A percentile compares a stretch with the other conserved stretches of the same genome.
These are phyloP conservation scores for Trichomycterus rosablanca DNA, from an alignment of 2,113 vertebrate species.

Conservation along the genomic window DNA sequence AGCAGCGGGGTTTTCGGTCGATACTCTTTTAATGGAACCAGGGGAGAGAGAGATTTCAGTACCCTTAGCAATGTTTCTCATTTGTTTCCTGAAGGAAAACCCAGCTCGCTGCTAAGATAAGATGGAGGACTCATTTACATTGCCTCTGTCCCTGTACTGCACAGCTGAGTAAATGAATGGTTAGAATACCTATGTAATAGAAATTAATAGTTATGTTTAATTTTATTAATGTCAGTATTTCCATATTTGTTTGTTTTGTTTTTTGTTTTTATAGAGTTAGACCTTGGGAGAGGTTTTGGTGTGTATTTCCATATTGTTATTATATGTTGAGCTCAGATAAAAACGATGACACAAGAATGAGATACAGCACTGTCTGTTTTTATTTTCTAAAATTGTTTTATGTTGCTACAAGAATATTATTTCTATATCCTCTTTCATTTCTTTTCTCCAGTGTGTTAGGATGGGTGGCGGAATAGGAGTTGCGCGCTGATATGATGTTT, in stretches of 20 bases:
- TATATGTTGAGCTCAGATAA: constrained; percentile 28
- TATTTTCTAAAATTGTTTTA: constrained; percentile 79
- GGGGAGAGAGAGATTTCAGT: constrained; percentile 41
- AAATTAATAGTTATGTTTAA: constrained; percentile 29
- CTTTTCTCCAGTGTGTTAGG: constrained; percentile 2
- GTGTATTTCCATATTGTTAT: constrained; percentile 33
- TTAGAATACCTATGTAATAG: constrained; percentile 49
- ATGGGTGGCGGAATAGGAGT: constrained; percentile 52
- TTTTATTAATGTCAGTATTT: constrained; percentile 32
- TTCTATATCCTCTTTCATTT: neutral
- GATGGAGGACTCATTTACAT: constrained; percentile 50
- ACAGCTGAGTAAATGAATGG: constrained; percentile 42
- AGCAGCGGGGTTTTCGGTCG: constrained; percentile 50
- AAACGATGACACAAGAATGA: neutral
- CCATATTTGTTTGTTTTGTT: neutral
- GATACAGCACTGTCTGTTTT: constrained; percentile 47
- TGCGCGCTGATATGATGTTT: constrained; percentile 77
- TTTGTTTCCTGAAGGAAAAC: constrained; percentile 47
- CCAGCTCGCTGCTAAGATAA: constrained; percentile 42
- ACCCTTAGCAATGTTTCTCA: constrained; percentile 54
- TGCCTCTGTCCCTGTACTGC: constrained; percentile 37
- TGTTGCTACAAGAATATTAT: constrained; percentile 62
- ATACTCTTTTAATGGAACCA: constrained; percentile 64
- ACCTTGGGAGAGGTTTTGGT: neutral
- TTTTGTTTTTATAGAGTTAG: neutral